Percentiles rank a stretch among this genome's conserved stretches.
These are phyloP conservation scores for Bembecia ichneumoniformis DNA, from an alignment of 2,888 invertebrate species.

Conservation along the genomic window DNA sequence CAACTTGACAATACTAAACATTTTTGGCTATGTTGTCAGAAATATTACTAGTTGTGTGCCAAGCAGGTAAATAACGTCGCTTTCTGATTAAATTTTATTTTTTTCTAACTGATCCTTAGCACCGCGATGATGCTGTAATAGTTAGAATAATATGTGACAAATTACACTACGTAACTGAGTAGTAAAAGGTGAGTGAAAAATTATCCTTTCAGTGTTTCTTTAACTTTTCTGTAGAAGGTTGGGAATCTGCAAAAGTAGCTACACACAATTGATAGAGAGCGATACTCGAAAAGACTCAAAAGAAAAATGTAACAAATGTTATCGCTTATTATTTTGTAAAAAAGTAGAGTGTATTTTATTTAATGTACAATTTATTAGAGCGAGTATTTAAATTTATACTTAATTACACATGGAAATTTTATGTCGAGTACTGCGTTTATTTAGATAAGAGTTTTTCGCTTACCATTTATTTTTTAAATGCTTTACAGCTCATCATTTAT, in stretches of 20 bases:
- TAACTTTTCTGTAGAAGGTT: conserved; percentile 67
- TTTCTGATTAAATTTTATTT: conserved; percentile 53
- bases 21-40: conserved; percentile 65
- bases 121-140: conserved; percentile 37
- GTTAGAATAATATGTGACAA: conserved; percentile 31
- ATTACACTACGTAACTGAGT: conserved; percentile 26
- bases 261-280: conserved; percentile 61
- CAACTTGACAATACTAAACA: conserved; percentile 44
- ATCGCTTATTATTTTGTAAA: conserved; percentile 2
- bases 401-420: conserved; percentile 14
- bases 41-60: conserved; percentile 62
- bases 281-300: conserved; percentile 37
- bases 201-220: conserved; percentile 42
- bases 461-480: conserved; percentile 57
- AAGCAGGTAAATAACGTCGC: conserved; percentile 65
- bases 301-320: conserved; percentile 40
- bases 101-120: conserved; percentile 47
- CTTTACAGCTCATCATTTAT: conserved; percentile 56
- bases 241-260: conserved; percentile 66
- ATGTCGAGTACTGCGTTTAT: conserved; percentile 23
- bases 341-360: background rate
- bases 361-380: conserved; percentile 7
- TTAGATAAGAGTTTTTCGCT: conserved; percentile 34
- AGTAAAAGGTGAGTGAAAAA: conserved; percentile 41
- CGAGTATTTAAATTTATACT: conserved; percentile 17